Evolutionary conservation across 2,797 vertebrate genomes (phyloP).

Genomic region (Netta rufina): DNA sequence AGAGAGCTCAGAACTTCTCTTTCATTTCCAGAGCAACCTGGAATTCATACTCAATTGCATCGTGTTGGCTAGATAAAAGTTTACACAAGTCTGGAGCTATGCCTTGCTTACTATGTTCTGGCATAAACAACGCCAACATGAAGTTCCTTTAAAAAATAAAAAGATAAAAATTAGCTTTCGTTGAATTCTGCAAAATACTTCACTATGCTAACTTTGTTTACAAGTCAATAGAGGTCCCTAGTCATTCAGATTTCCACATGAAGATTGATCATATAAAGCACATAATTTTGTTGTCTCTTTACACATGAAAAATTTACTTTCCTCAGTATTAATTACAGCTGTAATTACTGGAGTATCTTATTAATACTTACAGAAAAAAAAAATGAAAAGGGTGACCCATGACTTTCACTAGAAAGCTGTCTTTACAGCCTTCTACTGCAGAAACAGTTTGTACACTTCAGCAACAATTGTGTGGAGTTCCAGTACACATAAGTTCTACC

Average conservation of each 20-base stretch:
- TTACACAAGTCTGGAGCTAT: constrained; percentile 73
- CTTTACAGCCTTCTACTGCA: not conserved
- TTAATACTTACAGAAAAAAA: constrained; percentile 1
- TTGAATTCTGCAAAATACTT: constrained; percentile 11
- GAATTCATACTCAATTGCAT: constrained; percentile 76
- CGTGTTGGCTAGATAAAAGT: constrained; percentile 69
- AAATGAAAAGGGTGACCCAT: not conserved
- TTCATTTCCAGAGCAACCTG: constrained; percentile 82
- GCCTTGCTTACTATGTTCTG: constrained; percentile 75
- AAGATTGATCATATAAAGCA: not conserved
- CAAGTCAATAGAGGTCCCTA: constrained; percentile 31
- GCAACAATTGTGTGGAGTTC: not conserved
- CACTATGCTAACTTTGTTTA: constrained; percentile 7
- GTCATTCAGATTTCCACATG: constrained; percentile 17
- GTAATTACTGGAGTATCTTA: not conserved
- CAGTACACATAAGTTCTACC: not conserved
- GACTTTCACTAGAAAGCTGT: not conserved
- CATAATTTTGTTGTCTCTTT: constrained; percentile 6
- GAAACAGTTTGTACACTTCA: not conserved
- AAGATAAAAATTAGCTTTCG: constrained; percentile 37
- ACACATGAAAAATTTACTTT: not conserved
- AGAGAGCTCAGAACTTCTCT: constrained; percentile 81
- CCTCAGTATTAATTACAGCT: not conserved
- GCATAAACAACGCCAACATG: constrained; percentile 76
- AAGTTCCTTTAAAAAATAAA: constrained; percentile 77